A percentile compares a stretch with the other conserved stretches of the same genome.
Conservation (phyloP, 2,113 vertebrate genomes). For the Pelmatolapia mariae region DNA sequence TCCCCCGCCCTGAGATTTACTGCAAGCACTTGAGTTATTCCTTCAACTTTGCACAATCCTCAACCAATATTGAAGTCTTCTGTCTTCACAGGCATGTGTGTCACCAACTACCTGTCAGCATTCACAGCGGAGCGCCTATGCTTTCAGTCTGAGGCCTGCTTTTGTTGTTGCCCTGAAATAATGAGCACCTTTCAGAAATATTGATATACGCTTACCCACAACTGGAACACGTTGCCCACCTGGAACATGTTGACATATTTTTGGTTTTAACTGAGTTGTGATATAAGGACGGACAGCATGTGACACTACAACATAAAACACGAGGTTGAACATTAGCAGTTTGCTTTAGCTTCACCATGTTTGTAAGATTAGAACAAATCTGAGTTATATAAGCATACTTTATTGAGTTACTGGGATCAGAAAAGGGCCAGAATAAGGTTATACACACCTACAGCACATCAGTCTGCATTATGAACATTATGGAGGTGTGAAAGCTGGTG, state of each 20-base stretch:
- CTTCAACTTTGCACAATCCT: neutral
- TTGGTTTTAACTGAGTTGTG: neutral
- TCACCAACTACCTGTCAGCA: slow-evolving; percentile 1
- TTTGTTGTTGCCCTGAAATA: neutral
- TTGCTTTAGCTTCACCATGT: neutral
- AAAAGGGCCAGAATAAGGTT: neutral
- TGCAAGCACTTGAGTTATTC: slow-evolving; percentile 43
- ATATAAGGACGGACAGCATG: neutral
- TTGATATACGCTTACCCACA: neutral
- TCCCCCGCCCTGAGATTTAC: slow-evolving; percentile 12
- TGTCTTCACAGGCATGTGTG: neutral
- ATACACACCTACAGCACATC: neutral
- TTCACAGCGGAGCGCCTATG: neutral
- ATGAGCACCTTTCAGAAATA: slow-evolving; percentile 10
- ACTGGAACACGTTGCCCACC: neutral
- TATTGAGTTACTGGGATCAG: neutral
- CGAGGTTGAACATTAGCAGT: neutral
- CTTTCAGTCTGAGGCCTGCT: neutral
- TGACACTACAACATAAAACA: neutral
- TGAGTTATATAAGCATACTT: neutral
- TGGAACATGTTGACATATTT: neutral
- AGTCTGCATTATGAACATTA: neutral
- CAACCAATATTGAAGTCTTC: neutral
- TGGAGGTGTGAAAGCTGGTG: neutral
- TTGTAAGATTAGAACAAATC: neutral